Conservation (phyloP, 2,113 vertebrate species). For the Gymnocephalus cernua region DNA sequence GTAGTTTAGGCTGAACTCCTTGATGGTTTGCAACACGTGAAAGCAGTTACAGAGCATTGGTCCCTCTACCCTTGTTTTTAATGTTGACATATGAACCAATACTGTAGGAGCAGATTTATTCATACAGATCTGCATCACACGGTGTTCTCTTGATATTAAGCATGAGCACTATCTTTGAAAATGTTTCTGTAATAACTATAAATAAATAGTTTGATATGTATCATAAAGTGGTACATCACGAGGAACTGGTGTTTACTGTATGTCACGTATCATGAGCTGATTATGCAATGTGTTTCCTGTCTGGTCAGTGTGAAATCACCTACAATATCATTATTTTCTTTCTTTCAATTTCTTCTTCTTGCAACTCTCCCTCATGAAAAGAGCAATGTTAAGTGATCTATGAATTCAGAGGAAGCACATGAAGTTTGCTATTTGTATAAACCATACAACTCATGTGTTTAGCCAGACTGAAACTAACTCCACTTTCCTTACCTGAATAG, state of each 20-base stretch:
- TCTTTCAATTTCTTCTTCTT: neutral
- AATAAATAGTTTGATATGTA: neutral
- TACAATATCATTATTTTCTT: neutral
- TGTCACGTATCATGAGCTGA: neutral
- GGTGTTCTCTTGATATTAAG: neutral
- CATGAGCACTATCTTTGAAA: neutral
- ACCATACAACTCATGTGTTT: neutral
- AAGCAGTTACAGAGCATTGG: neutral
- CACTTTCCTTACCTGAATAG: neutral
- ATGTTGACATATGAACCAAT: neutral
- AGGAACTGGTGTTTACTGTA: neutral
- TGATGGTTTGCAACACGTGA: conserved; percentile 39
- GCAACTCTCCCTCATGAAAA: neutral
- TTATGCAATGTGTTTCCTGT: neutral
- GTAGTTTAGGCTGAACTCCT: conserved; percentile 12
- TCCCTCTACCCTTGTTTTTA: conserved; percentile 12
- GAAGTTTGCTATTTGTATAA: neutral
- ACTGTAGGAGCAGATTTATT: neutral
- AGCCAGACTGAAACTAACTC: neutral
- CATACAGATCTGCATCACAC: neutral
- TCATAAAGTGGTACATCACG: conserved; percentile 2
- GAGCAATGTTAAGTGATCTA: neutral
- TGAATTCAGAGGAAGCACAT: neutral
- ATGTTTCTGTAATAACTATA: conserved; percentile 6
- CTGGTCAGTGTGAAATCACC: neutral